phyloP scores from a whole-genome alignment of 2,888 invertebrate genomes.

The Epicampocera succincta region DNA sequence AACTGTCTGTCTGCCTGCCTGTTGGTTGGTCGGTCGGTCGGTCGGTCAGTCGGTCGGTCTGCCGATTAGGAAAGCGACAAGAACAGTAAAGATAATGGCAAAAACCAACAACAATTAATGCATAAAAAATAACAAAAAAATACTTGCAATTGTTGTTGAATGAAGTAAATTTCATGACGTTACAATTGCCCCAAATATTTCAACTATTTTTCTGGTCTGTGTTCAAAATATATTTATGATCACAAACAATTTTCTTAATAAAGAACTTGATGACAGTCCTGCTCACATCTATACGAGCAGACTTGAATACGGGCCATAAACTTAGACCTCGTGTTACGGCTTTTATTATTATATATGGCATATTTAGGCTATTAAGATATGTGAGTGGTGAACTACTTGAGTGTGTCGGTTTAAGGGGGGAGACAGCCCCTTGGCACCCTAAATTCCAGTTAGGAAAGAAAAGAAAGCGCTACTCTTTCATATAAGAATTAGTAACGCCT shows the following conservation, averaged over 20 bases:
- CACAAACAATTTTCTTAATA: conserved; percentile 21
- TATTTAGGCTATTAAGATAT: no score
- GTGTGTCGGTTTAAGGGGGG: no score
- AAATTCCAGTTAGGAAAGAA: no score
- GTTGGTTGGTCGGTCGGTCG: background rate
- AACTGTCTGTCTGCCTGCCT: conserved; percentile 15
- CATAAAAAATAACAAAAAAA: conserved; percentile 6
- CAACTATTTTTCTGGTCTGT: conserved; percentile 11
- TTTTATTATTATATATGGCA: no score
- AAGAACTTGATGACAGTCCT: conserved; percentile 31
- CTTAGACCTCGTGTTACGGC: no score
- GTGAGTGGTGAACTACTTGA: no score
- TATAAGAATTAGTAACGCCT: no score
- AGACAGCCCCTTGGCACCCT: no score
- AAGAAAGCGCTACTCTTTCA: no score
- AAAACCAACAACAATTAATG: background rate
- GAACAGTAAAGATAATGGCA: background rate
- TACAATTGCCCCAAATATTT: conserved; percentile 58
- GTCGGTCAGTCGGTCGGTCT: background rate
- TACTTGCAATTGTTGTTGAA: conserved; percentile 7
- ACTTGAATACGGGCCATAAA: background rate
- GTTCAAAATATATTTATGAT: conserved; percentile 14
- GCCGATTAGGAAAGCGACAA: background rate
- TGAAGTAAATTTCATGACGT: conserved; percentile 42
- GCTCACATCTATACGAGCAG: conserved; percentile 6